phyloP scores from a whole-genome alignment of 2,113 vertebrate species.

The Notiomystis cincta region DNA sequence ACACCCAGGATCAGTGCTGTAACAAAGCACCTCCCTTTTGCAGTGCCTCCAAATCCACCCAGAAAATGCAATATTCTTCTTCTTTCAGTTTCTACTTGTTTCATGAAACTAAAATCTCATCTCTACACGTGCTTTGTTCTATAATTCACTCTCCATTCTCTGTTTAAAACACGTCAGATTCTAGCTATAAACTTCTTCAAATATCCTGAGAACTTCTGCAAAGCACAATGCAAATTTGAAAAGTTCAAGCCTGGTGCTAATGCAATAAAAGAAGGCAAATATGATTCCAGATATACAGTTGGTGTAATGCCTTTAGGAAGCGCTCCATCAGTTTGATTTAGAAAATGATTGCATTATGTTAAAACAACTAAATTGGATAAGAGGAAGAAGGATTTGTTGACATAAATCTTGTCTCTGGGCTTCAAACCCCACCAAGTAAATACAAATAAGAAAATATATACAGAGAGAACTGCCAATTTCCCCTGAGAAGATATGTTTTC shows the following conservation, averaged over 20 bases:
- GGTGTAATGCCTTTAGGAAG: conserved; percentile 64
- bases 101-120: not conserved
- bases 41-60: not conserved
- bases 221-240: conserved; percentile 47
- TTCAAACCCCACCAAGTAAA: conserved; percentile 30
- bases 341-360: conserved; percentile 63
- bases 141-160: not conserved
- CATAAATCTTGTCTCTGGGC: conserved; percentile 35
- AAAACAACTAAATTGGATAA: conserved; percentile 58
- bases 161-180: not conserved
- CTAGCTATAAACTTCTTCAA: not conserved
- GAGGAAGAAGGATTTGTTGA: conserved; percentile 40
- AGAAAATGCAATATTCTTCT: not conserved
- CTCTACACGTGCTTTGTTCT: not conserved
- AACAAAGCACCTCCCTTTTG: not conserved
- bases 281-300: conserved; percentile 58
- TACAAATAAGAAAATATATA: conserved; percentile 39
- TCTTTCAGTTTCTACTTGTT: not conserved
- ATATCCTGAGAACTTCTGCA: conserved; percentile 36
- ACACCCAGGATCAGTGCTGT: not conserved
- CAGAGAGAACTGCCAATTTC: not conserved
- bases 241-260: conserved; percentile 58
- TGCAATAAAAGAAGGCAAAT: conserved; percentile 59
- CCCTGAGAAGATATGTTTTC: not conserved
- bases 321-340: conserved; percentile 51